These are phyloP conservation scores for Onychomys arenicola DNA, from an alignment of 2,797 vertebrate genomes.

Conservation along the genomic window DNA sequence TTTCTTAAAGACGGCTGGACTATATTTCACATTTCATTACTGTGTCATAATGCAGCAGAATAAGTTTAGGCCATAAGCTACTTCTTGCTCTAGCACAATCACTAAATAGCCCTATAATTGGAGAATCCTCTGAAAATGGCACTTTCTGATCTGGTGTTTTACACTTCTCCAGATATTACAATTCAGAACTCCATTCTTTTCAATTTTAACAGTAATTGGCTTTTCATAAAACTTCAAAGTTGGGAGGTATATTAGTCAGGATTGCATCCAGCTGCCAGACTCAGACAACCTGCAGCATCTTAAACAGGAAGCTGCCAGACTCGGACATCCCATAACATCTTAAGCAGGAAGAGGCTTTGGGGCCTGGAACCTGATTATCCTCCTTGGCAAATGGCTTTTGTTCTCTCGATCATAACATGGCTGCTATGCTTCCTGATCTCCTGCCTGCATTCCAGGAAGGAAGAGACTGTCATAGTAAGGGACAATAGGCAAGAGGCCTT, in stretches of 20 bases:
- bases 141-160: slow-evolving; percentile 28
- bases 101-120: slow-evolving; percentile 37
- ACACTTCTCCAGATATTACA: neutral
- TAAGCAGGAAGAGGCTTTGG: neutral
- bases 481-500: neutral
- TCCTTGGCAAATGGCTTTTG: neutral
- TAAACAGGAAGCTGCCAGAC: neutral
- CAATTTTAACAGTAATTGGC: slow-evolving; percentile 53
- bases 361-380: neutral
- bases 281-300: neutral
- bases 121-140: slow-evolving; percentile 31
- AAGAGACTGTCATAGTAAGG: neutral
- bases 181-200: slow-evolving; percentile 61
- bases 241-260: slow-evolving; percentile 34
- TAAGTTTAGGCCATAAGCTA: slow-evolving; percentile 68
- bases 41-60: slow-evolving; percentile 61
- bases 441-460: neutral
- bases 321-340: neutral
- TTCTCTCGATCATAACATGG: neutral
- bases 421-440: neutral
- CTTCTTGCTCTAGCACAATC: slow-evolving; percentile 46
- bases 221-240: slow-evolving; percentile 63
- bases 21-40: slow-evolving; percentile 77
- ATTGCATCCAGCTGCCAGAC: neutral
- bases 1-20: slow-evolving; percentile 74